Conservation (phyloP, 2,888 invertebrate species). For the Gasteruption jaculator region DNA sequence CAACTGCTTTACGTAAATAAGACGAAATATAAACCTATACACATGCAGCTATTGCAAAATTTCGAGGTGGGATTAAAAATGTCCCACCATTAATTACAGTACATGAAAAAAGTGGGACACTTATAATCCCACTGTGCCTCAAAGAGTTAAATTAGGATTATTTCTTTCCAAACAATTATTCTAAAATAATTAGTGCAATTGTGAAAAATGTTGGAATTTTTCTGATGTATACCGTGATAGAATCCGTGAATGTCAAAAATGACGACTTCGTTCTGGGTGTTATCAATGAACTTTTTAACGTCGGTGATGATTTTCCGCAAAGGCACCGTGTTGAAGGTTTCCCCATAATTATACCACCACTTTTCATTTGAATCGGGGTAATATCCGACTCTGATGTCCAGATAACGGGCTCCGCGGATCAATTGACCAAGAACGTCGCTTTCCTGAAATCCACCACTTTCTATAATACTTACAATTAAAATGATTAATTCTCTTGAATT, state of each 20-base stretch:
- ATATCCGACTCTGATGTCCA: constrained; percentile 59
- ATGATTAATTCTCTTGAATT: constrained; percentile 9
- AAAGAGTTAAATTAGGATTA: too few relatives aligned
- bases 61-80: too few relatives aligned
- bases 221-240: constrained; percentile 58
- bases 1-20: too few relatives aligned
- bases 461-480: constrained; percentile 14
- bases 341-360: constrained; percentile 58
- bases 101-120: too few relatives aligned
- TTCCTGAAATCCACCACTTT: constrained; percentile 49
- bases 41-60: too few relatives aligned
- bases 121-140: too few relatives aligned
- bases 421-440: constrained; percentile 57
- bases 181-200: too few relatives aligned
- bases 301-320: constrained; percentile 53
- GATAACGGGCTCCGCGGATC: constrained; percentile 58
- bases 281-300: constrained; percentile 54
- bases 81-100: too few relatives aligned
- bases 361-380: constrained; percentile 43
- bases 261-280: constrained; percentile 58
- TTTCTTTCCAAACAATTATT: too few relatives aligned
- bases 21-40: too few relatives aligned
- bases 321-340: constrained; percentile 52
- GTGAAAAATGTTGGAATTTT: too few relatives aligned
- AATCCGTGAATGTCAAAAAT: constrained; percentile 59